These are phyloP conservation scores for Tragulus kanchil DNA, from an alignment of 2,113 vertebrate species.

Conservation along the genomic window DNA sequence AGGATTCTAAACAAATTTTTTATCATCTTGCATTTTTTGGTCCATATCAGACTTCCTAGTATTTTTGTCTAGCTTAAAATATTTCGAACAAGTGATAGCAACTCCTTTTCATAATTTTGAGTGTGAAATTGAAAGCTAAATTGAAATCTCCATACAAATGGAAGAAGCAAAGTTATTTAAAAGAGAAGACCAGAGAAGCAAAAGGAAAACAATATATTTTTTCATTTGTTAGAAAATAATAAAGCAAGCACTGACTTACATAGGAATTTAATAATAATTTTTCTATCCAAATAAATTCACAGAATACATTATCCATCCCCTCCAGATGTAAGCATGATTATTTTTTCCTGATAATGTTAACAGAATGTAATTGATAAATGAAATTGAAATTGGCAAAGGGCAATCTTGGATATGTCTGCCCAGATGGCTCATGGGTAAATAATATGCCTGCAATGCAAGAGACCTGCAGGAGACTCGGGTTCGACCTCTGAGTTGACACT, in stretches of 20 bases:
- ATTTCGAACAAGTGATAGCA: too few species aligned
- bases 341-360: not conserved
- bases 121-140: not conserved
- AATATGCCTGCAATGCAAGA: not conserved
- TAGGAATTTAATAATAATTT: not conserved
- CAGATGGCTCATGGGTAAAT: not conserved
- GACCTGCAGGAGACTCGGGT: not conserved
- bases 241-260: not conserved
- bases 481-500: not conserved
- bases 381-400: not conserved
- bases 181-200: not conserved
- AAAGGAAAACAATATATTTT: not conserved
- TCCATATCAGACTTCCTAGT: too few species aligned
- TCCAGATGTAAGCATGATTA: not conserved
- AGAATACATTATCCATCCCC: not conserved
- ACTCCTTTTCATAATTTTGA: too few species aligned
- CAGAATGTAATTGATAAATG: not conserved
- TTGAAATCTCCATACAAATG: not conserved
- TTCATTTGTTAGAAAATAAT: not conserved
- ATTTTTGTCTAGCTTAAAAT: too few species aligned
- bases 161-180: not conserved
- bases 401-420: not conserved
- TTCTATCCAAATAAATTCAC: slow-evolving; percentile 23
- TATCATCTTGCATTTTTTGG: too few species aligned
- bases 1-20: too few species aligned